Evolutionary conservation across 2,797 vertebrate species (phyloP).

Genomic region (Oreonectes daqikongensis): DNA sequence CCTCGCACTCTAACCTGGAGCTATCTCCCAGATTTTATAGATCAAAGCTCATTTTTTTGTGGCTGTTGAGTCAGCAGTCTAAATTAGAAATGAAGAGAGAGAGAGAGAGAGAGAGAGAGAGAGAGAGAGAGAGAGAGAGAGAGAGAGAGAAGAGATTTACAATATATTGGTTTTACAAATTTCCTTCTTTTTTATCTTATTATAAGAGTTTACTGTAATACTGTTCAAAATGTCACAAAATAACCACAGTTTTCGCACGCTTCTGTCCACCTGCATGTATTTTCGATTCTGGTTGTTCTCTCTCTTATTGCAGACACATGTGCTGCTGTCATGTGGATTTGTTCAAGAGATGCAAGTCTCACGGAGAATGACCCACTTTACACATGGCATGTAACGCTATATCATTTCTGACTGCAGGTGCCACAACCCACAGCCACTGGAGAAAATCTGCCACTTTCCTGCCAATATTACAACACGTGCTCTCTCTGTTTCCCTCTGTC

Average conservation of each 20-base stretch:
- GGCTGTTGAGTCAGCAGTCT: slow-evolving; percentile 70
- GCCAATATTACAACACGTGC: background rate
- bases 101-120: slow-evolving; percentile 43
- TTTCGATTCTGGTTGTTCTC: slow-evolving; percentile 59
- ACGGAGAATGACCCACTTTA: slow-evolving; percentile 79
- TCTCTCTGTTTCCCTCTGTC: background rate
- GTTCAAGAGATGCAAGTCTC: slow-evolving; percentile 67
- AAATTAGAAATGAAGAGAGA: slow-evolving; percentile 58
- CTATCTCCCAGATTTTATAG: slow-evolving; percentile 54
- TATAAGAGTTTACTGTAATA: too few relatives aligned
- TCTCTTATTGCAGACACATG: slow-evolving; percentile 62
- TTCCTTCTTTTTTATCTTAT: too few relatives aligned
- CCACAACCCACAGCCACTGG: background rate
- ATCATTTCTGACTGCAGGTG: background rate
- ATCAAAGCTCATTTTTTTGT: slow-evolving; percentile 67
- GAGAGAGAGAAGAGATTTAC: background rate
- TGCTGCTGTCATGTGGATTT: slow-evolving; percentile 53
- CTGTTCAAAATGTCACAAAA: background rate
- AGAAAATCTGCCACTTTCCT: background rate
- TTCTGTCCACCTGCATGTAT: background rate
- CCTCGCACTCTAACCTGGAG: slow-evolving; percentile 25
- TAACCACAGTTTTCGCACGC: background rate
- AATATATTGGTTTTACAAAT: background rate
- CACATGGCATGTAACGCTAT: background rate
- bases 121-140: background rate